A percentile compares a stretch with the other conserved stretches of the same genome.
These are phyloP conservation scores for Holotrichia oblita DNA, from an alignment of 1,140 invertebrate species.

Conservation along the genomic window DNA sequence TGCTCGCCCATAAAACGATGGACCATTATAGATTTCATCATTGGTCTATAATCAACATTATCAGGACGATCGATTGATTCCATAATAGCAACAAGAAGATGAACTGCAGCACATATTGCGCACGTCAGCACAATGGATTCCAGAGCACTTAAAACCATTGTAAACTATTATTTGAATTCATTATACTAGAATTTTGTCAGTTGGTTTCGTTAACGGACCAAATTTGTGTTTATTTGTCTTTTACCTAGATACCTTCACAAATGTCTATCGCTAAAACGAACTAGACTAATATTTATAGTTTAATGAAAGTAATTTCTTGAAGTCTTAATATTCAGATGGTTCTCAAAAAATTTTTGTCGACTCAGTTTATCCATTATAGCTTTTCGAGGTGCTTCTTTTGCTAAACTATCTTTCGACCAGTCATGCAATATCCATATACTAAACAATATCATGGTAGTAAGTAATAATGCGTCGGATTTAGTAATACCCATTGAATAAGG, in stretches of 20 bases:
- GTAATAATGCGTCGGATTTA: too few species aligned
- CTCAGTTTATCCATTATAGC: too few species aligned
- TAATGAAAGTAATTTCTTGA: too few species aligned
- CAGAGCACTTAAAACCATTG: conserved; percentile 45
- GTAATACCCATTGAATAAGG: too few species aligned
- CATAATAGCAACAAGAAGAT: conserved; percentile 44
- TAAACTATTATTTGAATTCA: neutral
- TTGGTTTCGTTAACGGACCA: neutral
- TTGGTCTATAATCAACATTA: conserved; percentile 35
- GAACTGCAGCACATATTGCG: conserved; percentile 46
- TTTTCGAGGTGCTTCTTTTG: too few species aligned
- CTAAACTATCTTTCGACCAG: too few species aligned
- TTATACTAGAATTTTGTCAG: neutral
- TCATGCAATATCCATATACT: too few species aligned
- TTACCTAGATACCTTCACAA: conserved; percentile 4
- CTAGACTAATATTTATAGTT: too few species aligned
- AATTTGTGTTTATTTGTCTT: neutral
- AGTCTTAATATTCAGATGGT: too few species aligned
- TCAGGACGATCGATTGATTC: conserved; percentile 36
- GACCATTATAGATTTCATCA: conserved; percentile 44
- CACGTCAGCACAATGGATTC: conserved; percentile 46
- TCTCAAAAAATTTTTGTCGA: too few species aligned
- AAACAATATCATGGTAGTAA: too few species aligned
- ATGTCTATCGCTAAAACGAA: neutral
- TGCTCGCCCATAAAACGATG: conserved; percentile 40